phyloP scores from a whole-genome alignment of 2,888 invertebrate species.

The Cephalotes varians region DNA sequence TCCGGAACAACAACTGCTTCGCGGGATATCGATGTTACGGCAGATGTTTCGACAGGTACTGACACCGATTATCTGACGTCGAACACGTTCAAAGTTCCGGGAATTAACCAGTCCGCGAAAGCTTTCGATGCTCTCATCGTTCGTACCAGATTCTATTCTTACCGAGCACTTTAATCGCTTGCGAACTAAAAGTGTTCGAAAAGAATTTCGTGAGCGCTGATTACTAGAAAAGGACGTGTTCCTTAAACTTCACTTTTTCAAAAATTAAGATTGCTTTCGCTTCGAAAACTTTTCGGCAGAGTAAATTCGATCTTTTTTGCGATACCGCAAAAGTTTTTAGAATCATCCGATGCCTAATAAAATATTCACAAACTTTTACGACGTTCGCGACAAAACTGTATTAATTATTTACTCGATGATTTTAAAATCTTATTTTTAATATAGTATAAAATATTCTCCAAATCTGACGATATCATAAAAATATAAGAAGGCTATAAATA shows the following conservation, averaged over 20 bases:
- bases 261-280: constrained; percentile 12
- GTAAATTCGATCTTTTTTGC: not conserved
- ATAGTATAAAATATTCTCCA: not conserved
- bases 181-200: constrained; percentile 54
- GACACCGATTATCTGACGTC: constrained; percentile 49
- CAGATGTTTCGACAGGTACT: constrained; percentile 55
- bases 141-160: constrained; percentile 31
- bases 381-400: not conserved
- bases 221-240: constrained; percentile 1
- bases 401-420: constrained; percentile 22
- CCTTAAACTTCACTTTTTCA: constrained; percentile 16
- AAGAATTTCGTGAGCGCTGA: constrained; percentile 53
- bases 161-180: constrained; percentile 50
- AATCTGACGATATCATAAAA: constrained; percentile 27
- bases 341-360: not conserved
- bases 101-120: constrained; percentile 33
- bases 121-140: constrained; percentile 23
- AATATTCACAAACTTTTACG: constrained; percentile 21
- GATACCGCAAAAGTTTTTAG: not conserved
- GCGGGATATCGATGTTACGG: constrained; percentile 53
- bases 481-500: constrained; percentile 25
- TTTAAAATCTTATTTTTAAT: not conserved
- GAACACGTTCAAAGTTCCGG: constrained; percentile 41
- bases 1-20: constrained; percentile 65
- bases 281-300: not conserved